Conservation (phyloP, 2,888 invertebrate species). For the Caradrina clavipalpis region DNA sequence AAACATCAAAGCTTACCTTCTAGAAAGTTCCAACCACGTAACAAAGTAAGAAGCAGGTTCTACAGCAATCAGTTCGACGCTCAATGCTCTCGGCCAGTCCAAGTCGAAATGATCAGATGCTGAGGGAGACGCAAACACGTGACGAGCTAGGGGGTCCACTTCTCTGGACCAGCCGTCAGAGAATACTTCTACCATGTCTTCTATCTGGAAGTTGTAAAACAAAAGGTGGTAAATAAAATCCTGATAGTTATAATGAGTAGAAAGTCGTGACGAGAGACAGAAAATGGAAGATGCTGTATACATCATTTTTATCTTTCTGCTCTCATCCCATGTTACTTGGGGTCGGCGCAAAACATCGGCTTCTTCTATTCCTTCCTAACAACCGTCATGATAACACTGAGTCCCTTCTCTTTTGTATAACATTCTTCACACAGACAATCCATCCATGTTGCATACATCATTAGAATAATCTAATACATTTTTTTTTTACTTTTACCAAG, state of each 20-base stretch:
- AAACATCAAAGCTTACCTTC: slow-evolving; percentile 75
- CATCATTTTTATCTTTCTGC: too few species aligned
- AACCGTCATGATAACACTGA: too few species aligned
- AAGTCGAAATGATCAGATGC: slow-evolving; percentile 91
- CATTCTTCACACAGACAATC: too few species aligned
- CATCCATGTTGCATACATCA: too few species aligned
- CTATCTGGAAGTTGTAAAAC: slow-evolving; percentile 79
- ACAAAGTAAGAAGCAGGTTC: slow-evolving; percentile 94
- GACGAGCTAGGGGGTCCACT: slow-evolving; percentile 90
- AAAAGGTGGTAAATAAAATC: background rate
- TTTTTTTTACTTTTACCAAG: too few species aligned
- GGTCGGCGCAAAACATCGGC: too few species aligned
- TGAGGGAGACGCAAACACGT: slow-evolving; percentile 90
- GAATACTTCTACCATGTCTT: slow-evolving; percentile 95
- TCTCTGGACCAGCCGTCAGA: slow-evolving; percentile 94
- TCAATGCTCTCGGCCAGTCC: slow-evolving; percentile 93
- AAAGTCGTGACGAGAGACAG: background rate
- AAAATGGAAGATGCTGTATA: too few species aligned
- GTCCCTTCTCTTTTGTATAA: too few species aligned
- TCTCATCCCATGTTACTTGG: too few species aligned
- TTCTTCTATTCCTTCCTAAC: too few species aligned
- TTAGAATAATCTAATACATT: too few species aligned
- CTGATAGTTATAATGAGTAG: background rate
- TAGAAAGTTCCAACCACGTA: slow-evolving; percentile 96
- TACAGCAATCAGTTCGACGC: slow-evolving; percentile 95